Percentiles rank a stretch among this genome's conserved stretches.
Conservation (phyloP, 2,797 vertebrate species). For the Hypotaenidia okinawae region DNA sequence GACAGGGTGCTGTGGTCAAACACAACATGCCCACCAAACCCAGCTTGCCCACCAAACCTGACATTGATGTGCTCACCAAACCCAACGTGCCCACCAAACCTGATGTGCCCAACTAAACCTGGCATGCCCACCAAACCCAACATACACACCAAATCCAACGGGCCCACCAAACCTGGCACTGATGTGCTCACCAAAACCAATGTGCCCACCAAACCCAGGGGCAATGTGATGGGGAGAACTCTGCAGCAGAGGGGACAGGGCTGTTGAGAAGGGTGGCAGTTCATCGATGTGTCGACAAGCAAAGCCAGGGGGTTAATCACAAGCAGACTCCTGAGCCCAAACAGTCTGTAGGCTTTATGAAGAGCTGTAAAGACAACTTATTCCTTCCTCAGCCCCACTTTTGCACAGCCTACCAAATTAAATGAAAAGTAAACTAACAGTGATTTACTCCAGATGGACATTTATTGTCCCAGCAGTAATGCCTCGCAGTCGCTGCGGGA, state of each 20-base stretch:
- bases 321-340: not conserved
- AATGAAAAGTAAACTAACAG: slow-evolving; percentile 29
- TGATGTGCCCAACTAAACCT: no score
- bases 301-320: rapidly evolving
- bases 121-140: not conserved
- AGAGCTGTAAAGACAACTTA: not conserved
- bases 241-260: not conserved
- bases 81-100: no score
- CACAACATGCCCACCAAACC: rapidly evolving
- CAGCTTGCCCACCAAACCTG: no score
- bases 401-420: slow-evolving; percentile 22
- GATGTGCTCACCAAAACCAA: no score
- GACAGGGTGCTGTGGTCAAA: not conserved
- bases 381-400: not conserved
- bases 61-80: no score
- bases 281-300: rapidly evolving
- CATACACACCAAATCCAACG: no score
- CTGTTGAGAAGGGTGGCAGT: not conserved
- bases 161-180: no score
- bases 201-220: not conserved
- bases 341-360: not conserved
- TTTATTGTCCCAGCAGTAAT: not conserved
- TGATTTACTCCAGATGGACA: slow-evolving; percentile 47
- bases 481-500: not conserved
- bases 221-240: no score